Evolutionary conservation across 2,113 vertebrate species (phyloP).

Genomic region (Saimiri boliviensis): DNA sequence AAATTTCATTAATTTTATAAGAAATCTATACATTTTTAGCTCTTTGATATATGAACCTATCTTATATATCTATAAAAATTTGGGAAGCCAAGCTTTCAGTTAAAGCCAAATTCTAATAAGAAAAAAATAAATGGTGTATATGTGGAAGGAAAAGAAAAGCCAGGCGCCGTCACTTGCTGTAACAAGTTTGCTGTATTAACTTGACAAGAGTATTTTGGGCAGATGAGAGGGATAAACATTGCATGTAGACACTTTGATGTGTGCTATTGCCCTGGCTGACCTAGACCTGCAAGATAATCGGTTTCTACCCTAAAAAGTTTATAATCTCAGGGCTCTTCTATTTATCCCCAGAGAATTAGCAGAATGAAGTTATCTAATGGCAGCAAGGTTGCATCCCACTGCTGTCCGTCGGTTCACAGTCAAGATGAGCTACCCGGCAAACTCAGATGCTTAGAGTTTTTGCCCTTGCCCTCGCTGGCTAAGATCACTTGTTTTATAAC

Average conservation of each 20-base stretch:
- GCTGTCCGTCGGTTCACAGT: neutral
- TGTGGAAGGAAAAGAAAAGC: conserved; percentile 40
- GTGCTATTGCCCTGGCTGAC: conserved; percentile 35
- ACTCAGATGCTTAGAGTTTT: conserved; percentile 9
- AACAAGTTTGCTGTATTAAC: neutral
- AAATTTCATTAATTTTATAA: conserved; percentile 46
- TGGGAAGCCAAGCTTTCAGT: neutral
- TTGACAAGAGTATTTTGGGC: neutral
- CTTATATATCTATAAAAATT: neutral
- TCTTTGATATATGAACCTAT: neutral
- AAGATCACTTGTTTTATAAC: conserved; percentile 48
- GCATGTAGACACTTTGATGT: neutral
- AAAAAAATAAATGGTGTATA: neutral
- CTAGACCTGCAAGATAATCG: neutral
- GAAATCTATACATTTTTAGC: conserved; percentile 11
- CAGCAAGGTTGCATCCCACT: neutral
- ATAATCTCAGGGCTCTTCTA: neutral
- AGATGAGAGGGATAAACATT: conserved; percentile 8
- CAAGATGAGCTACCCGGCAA: neutral
- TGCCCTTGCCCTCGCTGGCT: conserved; percentile 29
- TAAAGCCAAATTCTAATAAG: conserved; percentile 51
- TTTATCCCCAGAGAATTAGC: conserved; percentile 39
- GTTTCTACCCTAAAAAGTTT: neutral
- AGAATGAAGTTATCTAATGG: neutral
- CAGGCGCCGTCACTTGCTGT: neutral